A percentile compares a stretch with the other conserved stretches of the same genome.
These are phyloP conservation scores for Botia almorhae DNA, from an alignment of 2,797 vertebrate genomes.

Conservation along the genomic window DNA sequence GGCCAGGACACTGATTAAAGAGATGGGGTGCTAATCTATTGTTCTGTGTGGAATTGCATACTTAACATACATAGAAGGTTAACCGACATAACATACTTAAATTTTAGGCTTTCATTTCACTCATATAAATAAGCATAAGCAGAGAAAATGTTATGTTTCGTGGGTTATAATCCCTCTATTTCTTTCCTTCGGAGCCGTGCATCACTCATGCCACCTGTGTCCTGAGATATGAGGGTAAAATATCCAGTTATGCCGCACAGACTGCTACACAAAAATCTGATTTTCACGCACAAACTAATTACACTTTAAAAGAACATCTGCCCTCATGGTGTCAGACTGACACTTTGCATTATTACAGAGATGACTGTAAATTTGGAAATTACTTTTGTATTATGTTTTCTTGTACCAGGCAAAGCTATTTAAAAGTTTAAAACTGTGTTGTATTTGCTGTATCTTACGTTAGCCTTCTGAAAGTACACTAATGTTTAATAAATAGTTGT, in stretches of 20 bases:
- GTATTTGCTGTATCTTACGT: constrained; percentile 6
- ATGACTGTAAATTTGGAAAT: neutral
- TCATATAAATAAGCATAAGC: constrained; percentile 62
- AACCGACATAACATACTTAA: no score
- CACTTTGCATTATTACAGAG: neutral
- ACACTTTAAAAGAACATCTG: neutral
- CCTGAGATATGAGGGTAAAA: constrained; percentile 21
- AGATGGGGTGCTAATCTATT: neutral
- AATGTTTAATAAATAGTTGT: neutral
- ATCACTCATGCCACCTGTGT: constrained; percentile 21
- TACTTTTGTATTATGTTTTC: constrained; percentile 10
- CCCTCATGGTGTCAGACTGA: constrained; percentile 22
- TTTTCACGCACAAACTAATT: constrained; percentile 30
- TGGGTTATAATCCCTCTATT: constrained; percentile 28
- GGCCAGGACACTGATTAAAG: neutral
- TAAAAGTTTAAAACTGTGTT: constrained; percentile 17
- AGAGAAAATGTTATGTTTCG: no score
- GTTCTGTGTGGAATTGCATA: no score
- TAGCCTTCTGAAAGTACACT: no score
- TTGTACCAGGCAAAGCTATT: constrained; percentile 3
- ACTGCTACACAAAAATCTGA: constrained; percentile 3
- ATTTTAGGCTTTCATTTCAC: constrained; percentile 31
- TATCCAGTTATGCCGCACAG: neutral
- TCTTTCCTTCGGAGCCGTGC: neutral
- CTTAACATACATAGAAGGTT: no score